phyloP scores from a whole-genome alignment of 2,113 vertebrate species.

The Bucco capensis region DNA sequence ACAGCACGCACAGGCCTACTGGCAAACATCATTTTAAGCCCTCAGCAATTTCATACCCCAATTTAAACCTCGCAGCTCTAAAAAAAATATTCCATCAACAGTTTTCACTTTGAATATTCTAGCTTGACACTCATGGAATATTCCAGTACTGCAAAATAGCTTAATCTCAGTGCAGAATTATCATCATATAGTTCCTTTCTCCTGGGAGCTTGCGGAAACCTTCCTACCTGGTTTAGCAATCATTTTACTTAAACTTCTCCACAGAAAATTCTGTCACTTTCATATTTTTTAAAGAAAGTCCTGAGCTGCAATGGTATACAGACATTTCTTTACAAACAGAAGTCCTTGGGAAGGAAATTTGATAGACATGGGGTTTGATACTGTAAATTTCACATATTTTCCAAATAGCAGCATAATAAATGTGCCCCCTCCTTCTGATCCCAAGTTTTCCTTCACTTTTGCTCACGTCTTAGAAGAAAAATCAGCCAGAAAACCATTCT shows the following conservation, averaged over 20 bases:
- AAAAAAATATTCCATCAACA: neutral
- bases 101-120: neutral
- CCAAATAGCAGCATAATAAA: neutral
- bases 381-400: neutral
- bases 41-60: neutral
- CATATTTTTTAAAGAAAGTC: neutral
- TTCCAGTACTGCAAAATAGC: neutral
- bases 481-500: neutral
- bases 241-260: neutral
- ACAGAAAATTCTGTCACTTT: neutral
- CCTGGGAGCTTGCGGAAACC: neutral
- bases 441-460: neutral
- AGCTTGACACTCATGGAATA: neutral
- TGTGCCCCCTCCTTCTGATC: neutral
- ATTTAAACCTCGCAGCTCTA: neutral
- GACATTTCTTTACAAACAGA: neutral
- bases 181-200: neutral
- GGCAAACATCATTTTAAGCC: neutral
- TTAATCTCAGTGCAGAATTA: accelerated
- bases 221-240: neutral
- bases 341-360: neutral
- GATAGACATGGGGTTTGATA: neutral
- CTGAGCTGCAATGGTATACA: neutral
- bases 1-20: neutral
- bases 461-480: neutral